A percentile compares a stretch with the other conserved stretches of the same genome.
These are phyloP conservation scores for Melanotaenia parkinsoni DNA, from an alignment of 2,797 vertebrate genomes.

Conservation along the genomic window DNA sequence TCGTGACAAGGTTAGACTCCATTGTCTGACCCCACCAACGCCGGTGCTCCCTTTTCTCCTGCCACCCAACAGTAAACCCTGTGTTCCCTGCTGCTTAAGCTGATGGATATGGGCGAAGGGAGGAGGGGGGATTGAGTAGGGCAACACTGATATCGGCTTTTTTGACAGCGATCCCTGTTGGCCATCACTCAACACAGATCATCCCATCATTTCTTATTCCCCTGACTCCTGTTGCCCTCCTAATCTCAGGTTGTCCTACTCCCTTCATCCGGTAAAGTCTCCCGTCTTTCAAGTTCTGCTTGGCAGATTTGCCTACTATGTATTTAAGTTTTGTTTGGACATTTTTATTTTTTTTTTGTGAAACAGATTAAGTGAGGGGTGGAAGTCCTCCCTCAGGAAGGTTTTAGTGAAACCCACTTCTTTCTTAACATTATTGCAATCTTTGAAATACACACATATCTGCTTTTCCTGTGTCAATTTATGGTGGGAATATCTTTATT, in stretches of 20 bases:
- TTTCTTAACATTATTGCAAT: background rate
- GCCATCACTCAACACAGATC: slow-evolving; percentile 54
- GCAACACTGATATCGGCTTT: slow-evolving; percentile 48
- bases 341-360: too few relatives aligned
- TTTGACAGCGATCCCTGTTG: slow-evolving; percentile 64
- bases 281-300: slow-evolving; percentile 26
- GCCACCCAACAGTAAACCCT: slow-evolving; percentile 16
- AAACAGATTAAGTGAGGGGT: background rate
- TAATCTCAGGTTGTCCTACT: slow-evolving; percentile 45
- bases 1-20: slow-evolving; percentile 58
- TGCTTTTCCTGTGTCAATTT: background rate
- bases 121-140: slow-evolving; percentile 13
- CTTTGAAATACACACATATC: background rate
- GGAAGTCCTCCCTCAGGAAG: background rate
- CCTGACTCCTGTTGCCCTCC: slow-evolving; percentile 44
- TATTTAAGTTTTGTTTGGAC: slow-evolving; percentile 4
- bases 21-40: slow-evolving; percentile 43
- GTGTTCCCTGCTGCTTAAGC: slow-evolving; percentile 41
- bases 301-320: slow-evolving; percentile 37
- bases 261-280: slow-evolving; percentile 23
- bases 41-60: slow-evolving; percentile 20
- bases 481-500: background rate
- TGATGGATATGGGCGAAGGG: slow-evolving; percentile 45
- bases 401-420: background rate
- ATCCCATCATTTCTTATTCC: slow-evolving; percentile 46